Evolutionary conservation across 2,113 vertebrate genomes (phyloP), one percentile per base, ranked within the genome.

Genomic region (Microcebus griseorufus): DNA sequence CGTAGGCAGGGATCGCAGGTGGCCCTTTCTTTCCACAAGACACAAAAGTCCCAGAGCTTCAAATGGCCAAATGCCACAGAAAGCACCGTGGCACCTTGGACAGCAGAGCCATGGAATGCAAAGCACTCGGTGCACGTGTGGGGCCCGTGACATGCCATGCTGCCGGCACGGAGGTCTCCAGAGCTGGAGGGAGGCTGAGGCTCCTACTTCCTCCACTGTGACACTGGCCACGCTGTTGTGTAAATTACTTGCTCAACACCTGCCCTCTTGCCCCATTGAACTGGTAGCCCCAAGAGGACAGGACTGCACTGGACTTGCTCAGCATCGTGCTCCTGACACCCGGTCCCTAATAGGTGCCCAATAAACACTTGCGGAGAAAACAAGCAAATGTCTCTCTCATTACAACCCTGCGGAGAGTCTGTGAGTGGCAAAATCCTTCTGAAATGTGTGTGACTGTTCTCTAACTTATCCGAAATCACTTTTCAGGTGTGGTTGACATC

Each of bases 111-210:
- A 14, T 39, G 29, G 60, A 1, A 1, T 9, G 29, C 80, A 58
- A 32, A 75, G 73, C 10, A 22, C 42, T 78, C 5, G 25, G n/a
- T 37, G 29, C 17, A 12, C 39, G 25, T 0, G 3, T 9, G 55
- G 22, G 9, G 12, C 7, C 62, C 29, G 42, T 22, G 72, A 7
- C 0, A 1, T 20, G 51, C n/a, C 18, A 1, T 6, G 29, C 48
- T 55, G 7, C 45, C 3, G 8, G 37, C 42, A 53, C n/a, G 29
- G 60, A 64, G 23, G 65, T 9, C n/a, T 70, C 42, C 6, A 20
- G 82, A 53, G 55, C 11, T 23, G 6, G 48, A 85, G 32, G 20
- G 25, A 4, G 1, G n/a, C 22, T 6, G 58, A 20, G 20, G 37
- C 37, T 22, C 58, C 55, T 32, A 4, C 17, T 37, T 78, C 73